Evolutionary conservation across 2,797 vertebrate genomes (phyloP).

Genomic region (Sphenodon punctatus): DNA sequence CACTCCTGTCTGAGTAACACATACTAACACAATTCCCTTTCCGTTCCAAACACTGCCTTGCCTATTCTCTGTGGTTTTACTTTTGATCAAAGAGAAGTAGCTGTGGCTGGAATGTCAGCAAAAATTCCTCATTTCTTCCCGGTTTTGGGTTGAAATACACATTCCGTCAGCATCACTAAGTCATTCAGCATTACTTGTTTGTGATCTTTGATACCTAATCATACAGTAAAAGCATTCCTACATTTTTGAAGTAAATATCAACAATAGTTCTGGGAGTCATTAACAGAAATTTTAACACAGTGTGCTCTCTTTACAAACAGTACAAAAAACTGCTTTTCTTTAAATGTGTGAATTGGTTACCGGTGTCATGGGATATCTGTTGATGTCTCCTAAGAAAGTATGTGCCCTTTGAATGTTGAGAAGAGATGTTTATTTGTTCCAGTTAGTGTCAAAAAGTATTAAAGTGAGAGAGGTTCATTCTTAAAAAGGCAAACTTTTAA

Average conservation of each 20-base stretch:
- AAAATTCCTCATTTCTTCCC: background rate
- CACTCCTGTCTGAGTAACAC: background rate
- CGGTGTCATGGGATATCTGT: background rate
- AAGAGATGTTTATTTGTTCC: background rate
- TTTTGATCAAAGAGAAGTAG: background rate
- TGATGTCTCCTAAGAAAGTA: background rate
- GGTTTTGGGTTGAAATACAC: too few species aligned
- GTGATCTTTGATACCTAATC: background rate
- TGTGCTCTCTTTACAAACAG: background rate
- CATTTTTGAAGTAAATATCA: constrained; percentile 7
- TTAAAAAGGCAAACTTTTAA: background rate
- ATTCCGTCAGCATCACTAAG: too few species aligned
- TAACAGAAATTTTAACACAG: background rate
- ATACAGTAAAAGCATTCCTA: background rate
- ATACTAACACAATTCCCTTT: background rate
- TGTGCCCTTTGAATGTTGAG: too few species aligned
- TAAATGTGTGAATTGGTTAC: background rate
- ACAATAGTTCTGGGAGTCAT: background rate
- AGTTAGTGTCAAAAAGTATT: background rate
- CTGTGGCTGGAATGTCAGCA: background rate
- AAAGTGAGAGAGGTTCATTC: background rate
- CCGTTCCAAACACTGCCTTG: too few species aligned
- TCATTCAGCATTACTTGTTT: background rate
- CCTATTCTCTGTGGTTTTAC: background rate
- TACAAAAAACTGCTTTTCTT: background rate